These are phyloP conservation scores for Ianthella basta DNA, from an alignment of 37 sponge, comb jelly and placozoan genomes.

Conservation along the genomic window DNA sequence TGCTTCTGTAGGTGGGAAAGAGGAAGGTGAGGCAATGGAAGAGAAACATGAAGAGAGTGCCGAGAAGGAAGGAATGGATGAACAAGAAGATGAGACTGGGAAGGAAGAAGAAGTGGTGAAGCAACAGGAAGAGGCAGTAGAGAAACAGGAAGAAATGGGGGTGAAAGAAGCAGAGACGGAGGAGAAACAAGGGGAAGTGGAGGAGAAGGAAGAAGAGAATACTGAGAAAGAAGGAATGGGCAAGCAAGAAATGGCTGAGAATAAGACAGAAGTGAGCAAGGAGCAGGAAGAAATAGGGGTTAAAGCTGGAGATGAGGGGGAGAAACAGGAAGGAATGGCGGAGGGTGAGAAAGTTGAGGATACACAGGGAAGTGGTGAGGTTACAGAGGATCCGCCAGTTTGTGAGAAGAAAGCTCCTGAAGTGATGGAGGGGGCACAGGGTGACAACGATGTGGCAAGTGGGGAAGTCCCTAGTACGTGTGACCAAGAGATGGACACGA, in stretches of 20 bases:
- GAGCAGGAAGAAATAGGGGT: neutral
- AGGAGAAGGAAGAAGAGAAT: neutral
- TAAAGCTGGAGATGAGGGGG: neutral
- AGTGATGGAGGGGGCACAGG: neutral
- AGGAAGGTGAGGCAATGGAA: neutral
- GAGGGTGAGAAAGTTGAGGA: neutral
- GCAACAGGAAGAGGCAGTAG: neutral
- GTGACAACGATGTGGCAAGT: no score
- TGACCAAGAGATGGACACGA: conserved; percentile 9
- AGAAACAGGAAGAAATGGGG: neutral
- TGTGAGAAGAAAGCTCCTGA: neutral
- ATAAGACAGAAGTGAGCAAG: neutral
- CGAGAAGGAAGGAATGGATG: neutral
- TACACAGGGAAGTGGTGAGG: neutral
- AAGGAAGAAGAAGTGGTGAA: neutral
- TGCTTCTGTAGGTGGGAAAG: no score
- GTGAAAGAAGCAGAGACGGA: neutral
- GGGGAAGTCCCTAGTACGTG: no score
- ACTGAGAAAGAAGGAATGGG: neutral
- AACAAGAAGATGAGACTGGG: neutral
- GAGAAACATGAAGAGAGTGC: neutral
- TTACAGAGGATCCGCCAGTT: neutral
- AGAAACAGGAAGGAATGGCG: neutral
- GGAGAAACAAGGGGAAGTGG: neutral
- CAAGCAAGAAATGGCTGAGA: neutral